A percentile compares a stretch with the other conserved stretches of the same genome.
phyloP scores from a whole-genome alignment of 2,888 invertebrate genomes.

The Caenorhabditis japonica region DNA sequence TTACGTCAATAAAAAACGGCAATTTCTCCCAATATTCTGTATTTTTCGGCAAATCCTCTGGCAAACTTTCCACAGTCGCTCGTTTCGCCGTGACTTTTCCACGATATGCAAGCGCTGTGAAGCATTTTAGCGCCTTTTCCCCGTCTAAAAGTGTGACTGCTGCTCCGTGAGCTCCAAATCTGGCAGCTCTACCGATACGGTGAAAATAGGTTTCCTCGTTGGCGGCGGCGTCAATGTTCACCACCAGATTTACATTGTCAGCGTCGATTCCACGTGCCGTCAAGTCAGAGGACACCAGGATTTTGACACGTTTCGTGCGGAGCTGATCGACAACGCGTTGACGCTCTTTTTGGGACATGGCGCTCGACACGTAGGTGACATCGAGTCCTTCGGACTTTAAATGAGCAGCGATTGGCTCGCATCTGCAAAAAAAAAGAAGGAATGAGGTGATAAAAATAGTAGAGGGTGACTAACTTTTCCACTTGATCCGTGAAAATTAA shows the following conservation, averaged over 20 bases:
- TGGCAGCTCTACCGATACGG: constrained; percentile 93
- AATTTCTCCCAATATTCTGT: constrained; percentile 12
- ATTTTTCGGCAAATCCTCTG: constrained; percentile 36
- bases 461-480: constrained; percentile 81
- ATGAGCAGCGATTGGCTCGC: constrained; percentile 85
- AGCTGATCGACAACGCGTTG: constrained; percentile 85
- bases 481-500: constrained; percentile 92
- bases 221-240: constrained; percentile 90
- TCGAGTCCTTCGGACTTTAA: constrained; percentile 86
- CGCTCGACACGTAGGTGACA: constrained; percentile 85
- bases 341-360: constrained; percentile 86
- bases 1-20: constrained; percentile 27
- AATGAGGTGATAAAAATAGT: no score
- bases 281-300: constrained; percentile 88
- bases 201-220: constrained; percentile 90
- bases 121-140: constrained; percentile 22
- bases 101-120: constrained; percentile 36
- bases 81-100: constrained; percentile 33
- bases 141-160: constrained; percentile 63
- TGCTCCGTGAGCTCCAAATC: constrained; percentile 82
- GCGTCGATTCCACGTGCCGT: constrained; percentile 94
- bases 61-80: constrained; percentile 15
- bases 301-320: constrained; percentile 86
- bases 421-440: constrained; percentile 81
- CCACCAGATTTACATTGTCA: constrained; percentile 90